Base-by-base conservation (phyloP, 2,888 invertebrate genomes). In the Polydrusus cervinus region DNA sequence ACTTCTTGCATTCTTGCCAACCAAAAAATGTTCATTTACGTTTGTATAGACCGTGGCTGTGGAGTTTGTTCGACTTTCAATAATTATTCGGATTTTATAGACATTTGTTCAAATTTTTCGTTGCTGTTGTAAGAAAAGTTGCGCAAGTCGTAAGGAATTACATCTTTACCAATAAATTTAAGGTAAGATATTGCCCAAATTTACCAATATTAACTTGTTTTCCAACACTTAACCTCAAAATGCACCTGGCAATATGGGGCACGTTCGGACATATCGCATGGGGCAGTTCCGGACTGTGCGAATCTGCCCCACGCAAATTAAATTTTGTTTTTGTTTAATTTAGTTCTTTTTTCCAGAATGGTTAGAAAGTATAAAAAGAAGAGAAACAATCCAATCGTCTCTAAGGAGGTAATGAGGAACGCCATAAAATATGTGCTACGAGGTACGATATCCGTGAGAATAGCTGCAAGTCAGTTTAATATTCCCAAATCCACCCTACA, bases 201-300 rank as follows among this genome's bases (percentile, higher is more conserved):
- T 45, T 45, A 45, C 13, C 13, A 45, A 45, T 45, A 45, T 45
- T 45, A 45, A 45, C 45, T 45, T 45, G 45, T 45, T 45, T 45
- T 45, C 45, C 45, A 13, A 45, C 45, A 45, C 45, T 45, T 45
- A 25, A 25, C 45, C 45, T 45, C 45, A 45, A 45, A 45, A 45
- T 45, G 45, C 45, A 45, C 45, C 14, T 13, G 34, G 25, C 11
- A 55, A n/a, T n/a, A 16, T 68, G 68, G 68, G 68, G 68, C 43
- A 68, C 55, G 10, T 68, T 68, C 57, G 57, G 57, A 57, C 68
- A 68, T 38, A 43, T 34, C 8, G 57, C 20, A 53, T 68, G 68
- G 68, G 55, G 57, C 68, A 68, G 20, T 13, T 68, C 43, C 68
- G 47, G 55, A 68, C 57, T 57, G 68, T 43, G 45, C 57, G 57